A percentile compares a stretch with the other conserved stretches of the same genome.
These are phyloP conservation scores for Sphenopsis melanotis DNA, from an alignment of 2,797 vertebrate species.

Conservation along the genomic window DNA sequence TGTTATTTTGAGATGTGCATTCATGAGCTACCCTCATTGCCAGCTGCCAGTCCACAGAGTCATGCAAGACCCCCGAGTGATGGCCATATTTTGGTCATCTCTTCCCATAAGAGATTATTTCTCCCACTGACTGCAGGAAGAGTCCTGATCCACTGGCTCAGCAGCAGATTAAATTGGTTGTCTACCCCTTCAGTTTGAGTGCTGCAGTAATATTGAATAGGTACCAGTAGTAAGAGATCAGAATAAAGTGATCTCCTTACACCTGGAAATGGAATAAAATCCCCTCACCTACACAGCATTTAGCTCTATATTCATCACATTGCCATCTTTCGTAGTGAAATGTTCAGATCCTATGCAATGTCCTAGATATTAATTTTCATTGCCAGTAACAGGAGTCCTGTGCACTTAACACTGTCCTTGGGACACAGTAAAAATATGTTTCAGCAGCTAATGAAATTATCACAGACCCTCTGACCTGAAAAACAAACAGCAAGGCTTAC, in stretches of 20 bases:
- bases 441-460: conserved; percentile 48
- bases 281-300: background rate
- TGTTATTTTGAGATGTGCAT: background rate
- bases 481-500: conserved; percentile 26
- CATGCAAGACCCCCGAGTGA: background rate
- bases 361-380: conserved; percentile 31
- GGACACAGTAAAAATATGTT: conserved; percentile 13
- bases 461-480: background rate
- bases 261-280: conserved; percentile 6
- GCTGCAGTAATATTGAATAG: background rate
- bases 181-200: background rate
- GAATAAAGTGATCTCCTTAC: background rate
- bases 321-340: background rate
- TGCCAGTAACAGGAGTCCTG: background rate
- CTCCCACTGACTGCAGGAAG: background rate
- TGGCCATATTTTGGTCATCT: background rate
- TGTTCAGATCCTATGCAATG: background rate
- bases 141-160: background rate
- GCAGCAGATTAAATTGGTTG: background rate
- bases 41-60: background rate
- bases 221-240: background rate
- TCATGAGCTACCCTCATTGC: background rate
- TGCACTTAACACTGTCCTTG: conserved; percentile 42
- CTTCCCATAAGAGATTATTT: background rate
- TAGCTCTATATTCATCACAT: background rate